Evolutionary conservation across 2,113 vertebrate species (phyloP).

Genomic region (Nestor notabilis): DNA sequence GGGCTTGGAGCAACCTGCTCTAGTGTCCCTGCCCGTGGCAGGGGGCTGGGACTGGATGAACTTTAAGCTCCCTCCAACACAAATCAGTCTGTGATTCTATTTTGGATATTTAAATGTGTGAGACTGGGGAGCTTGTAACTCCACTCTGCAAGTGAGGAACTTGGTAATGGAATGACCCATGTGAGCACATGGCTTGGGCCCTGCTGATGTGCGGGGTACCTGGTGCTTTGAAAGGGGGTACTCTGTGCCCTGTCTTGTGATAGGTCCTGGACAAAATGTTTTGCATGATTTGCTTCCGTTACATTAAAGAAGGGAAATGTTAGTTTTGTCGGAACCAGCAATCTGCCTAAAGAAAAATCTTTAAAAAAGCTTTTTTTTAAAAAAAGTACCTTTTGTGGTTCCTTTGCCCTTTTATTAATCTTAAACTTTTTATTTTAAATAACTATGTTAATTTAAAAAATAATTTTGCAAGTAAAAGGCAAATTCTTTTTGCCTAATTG

Average conservation of each 20-base stretch:
- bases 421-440: neutral
- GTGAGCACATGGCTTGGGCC: neutral
- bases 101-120: fast-evolving
- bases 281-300: neutral
- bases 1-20: neutral
- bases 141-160: too few species aligned
- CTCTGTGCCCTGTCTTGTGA: fast-evolving
- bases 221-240: neutral
- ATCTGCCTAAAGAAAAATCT: neutral
- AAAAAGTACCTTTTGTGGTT: neutral
- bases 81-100: neutral
- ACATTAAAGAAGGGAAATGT: neutral
- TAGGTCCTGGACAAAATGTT: neutral
- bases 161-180: fast-evolving
- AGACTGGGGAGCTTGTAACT: neutral
- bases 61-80: neutral
- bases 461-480: neutral
- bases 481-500: neutral
- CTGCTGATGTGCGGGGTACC: neutral
- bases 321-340: neutral
- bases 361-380: neutral
- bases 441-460: neutral
- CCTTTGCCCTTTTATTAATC: neutral
- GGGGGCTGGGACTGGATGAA: neutral
- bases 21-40: neutral